phyloP scores from a whole-genome alignment of 2,113 vertebrate genomes.

The Callospermophilus lateralis region DNA sequence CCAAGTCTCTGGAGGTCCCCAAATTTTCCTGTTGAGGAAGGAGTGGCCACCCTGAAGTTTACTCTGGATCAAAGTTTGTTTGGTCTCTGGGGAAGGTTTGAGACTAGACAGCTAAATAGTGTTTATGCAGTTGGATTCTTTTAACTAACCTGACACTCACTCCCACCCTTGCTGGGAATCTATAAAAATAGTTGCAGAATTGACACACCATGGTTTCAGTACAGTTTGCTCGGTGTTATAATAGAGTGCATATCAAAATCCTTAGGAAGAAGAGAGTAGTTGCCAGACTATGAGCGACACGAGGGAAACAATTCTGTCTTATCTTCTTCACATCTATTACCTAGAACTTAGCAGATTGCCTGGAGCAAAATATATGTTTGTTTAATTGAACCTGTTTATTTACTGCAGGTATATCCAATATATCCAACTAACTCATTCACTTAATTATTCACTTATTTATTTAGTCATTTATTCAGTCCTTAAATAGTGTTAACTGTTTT shows the following conservation, averaged over 20 bases:
- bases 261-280: not conserved
- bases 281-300: not conserved
- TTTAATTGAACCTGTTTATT: not conserved
- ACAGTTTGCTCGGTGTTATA: not conserved
- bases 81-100: not conserved
- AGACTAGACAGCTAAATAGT: not conserved
- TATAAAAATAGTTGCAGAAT: not conserved
- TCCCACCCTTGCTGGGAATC: not conserved
- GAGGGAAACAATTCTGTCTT: not conserved
- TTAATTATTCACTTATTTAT: not conserved
- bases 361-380: not conserved
- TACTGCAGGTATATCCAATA: not conserved
- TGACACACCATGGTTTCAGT: not conserved
- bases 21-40: not conserved
- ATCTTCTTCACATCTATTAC: not conserved
- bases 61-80: not conserved
- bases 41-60: not conserved
- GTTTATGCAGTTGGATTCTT: not conserved
- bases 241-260: conserved; percentile 10
- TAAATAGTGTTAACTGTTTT: not conserved
- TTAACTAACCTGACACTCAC: not conserved
- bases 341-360: not conserved
- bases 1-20: not conserved
- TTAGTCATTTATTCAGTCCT: not conserved
- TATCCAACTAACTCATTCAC: not conserved